Evolutionary conservation across 2,113 vertebrate species (phyloP).

Genomic region (Alethe diademata): DNA sequence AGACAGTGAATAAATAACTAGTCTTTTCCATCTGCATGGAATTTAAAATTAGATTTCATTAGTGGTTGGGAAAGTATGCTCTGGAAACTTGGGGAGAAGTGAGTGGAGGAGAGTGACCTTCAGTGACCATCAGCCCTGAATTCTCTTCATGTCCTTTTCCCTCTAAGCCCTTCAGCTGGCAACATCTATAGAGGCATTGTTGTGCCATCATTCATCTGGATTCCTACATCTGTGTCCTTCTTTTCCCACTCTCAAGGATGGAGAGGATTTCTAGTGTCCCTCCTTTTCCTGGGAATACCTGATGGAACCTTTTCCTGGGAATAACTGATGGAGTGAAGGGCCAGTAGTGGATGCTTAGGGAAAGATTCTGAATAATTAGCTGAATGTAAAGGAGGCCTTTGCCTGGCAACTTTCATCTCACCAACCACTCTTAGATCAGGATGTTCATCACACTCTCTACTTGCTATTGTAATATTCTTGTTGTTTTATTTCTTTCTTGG

Average conservation of each 20-base stretch:
- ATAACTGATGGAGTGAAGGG: background rate
- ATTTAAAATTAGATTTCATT: conserved; percentile 16
- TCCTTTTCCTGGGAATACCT: background rate
- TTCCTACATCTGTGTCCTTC: background rate
- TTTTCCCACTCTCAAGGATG: background rate
- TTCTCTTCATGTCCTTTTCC: background rate
- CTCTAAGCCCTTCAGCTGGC: background rate
- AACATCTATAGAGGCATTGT: background rate
- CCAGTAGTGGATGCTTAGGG: background rate
- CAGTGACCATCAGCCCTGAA: background rate
- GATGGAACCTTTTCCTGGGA: background rate
- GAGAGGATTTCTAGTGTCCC: background rate
- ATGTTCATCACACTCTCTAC: background rate
- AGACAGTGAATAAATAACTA: conserved; percentile 9
- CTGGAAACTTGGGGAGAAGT: background rate
- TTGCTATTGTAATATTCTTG: background rate
- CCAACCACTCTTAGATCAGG: background rate
- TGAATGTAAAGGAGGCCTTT: background rate
- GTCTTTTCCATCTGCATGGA: background rate
- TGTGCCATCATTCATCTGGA: background rate
- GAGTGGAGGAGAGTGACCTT: background rate
- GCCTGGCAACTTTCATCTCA: background rate
- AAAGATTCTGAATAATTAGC: background rate
- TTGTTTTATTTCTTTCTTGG: background rate
- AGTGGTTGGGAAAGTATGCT: background rate